These are phyloP conservation scores for Drosophila arawakana DNA, from an alignment of 1,140 invertebrate species.

Conservation along the genomic window DNA sequence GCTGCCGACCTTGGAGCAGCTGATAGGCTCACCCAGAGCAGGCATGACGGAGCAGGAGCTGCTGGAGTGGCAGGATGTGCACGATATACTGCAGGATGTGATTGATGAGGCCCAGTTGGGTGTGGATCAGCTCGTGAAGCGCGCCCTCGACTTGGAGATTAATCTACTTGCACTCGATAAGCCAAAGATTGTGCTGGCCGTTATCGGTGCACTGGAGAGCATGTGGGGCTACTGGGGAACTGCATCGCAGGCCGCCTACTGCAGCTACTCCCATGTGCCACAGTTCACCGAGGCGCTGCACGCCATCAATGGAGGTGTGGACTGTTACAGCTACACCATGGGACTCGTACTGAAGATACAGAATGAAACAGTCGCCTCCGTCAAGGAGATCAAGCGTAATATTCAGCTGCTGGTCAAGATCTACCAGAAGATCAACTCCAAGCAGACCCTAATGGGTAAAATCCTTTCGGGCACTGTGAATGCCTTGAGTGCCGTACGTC, in stretches of 20 bases:
- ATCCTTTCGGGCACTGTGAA: constrained; percentile 69
- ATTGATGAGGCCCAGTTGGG: constrained; percentile 71
- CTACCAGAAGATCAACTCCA: constrained; percentile 73
- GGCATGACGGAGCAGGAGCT: constrained; percentile 47
- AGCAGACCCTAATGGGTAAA: constrained; percentile 66
- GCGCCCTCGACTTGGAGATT: constrained; percentile 56
- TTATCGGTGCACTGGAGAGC: constrained; percentile 50
- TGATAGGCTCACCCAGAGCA: constrained; percentile 48
- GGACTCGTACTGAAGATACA: constrained; percentile 56
- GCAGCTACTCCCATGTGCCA: constrained; percentile 73
- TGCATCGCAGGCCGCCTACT: constrained; percentile 66
- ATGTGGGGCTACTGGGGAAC: constrained; percentile 66
- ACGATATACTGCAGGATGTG: constrained; percentile 65
- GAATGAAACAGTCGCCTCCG: constrained; percentile 65
- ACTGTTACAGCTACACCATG: constrained; percentile 69
- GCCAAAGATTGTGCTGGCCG: constrained; percentile 68
- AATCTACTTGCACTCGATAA: constrained; percentile 66
- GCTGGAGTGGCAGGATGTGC: constrained; percentile 62
- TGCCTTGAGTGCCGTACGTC: constrained; percentile 53
- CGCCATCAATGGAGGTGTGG: constrained; percentile 65
- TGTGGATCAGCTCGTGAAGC: constrained; percentile 58
- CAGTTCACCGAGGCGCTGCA: constrained; percentile 67
- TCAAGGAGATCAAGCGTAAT: constrained; percentile 61
- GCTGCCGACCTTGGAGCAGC: constrained; percentile 61
- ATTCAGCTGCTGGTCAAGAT: constrained; percentile 59